Percentiles rank a stretch among this genome's conserved stretches.
phyloP scores from a whole-genome alignment of 2,113 vertebrate species.

The Drymodes brunneopygia region DNA sequence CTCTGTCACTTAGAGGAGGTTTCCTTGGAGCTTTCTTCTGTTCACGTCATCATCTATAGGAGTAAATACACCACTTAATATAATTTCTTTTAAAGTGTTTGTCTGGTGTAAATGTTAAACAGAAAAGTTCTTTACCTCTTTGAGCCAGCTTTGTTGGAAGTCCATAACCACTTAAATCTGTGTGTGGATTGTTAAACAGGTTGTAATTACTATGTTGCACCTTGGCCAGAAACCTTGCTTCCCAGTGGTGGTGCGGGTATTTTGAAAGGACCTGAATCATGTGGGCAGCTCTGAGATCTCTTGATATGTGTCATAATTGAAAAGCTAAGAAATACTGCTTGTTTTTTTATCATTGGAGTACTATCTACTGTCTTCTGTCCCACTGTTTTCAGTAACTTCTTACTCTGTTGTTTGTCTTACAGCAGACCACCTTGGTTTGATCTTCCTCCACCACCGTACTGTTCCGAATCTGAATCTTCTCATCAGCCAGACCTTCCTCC shows the following conservation, averaged over 20 bases:
- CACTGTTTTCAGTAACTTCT: neutral
- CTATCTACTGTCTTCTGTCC: neutral
- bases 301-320: neutral
- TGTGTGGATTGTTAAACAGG: neutral
- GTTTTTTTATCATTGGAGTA: neutral
- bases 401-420: neutral
- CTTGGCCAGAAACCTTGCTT: neutral
- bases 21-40: neutral
- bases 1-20: neutral
- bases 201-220: neutral
- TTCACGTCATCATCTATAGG: neutral
- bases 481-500: conserved; percentile 83
- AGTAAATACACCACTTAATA: neutral
- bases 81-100: neutral
- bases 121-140: neutral
- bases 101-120: neutral
- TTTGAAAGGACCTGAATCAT: neutral
- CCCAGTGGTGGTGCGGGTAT: neutral
- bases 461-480: conserved; percentile 74
- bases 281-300: neutral
- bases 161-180: neutral
- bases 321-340: neutral
- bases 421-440: conserved; percentile 95
- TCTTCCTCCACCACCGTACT: conserved; percentile 93
- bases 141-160: neutral